These are phyloP conservation scores for Bambusicola thoracicus DNA, from an alignment of 2,113 vertebrate genomes.

Conservation along the genomic window DNA sequence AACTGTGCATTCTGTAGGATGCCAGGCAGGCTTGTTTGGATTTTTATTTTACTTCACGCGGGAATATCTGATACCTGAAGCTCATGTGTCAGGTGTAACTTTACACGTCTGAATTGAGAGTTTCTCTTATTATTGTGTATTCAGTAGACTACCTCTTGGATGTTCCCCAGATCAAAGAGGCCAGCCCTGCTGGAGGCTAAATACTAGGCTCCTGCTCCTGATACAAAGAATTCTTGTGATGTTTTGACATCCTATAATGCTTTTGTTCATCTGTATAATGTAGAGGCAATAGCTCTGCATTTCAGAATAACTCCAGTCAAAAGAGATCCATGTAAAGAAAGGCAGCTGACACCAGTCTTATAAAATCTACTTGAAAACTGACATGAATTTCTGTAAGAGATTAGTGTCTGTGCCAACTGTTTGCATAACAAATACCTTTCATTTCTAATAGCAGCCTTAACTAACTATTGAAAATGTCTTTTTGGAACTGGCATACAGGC, in stretches of 20 bases:
- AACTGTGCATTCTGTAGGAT: not conserved
- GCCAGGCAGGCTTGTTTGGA: not conserved
- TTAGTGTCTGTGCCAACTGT: not conserved
- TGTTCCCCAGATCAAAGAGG: constrained; percentile 51
- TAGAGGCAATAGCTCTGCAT: constrained; percentile 2
- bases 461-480: constrained; percentile 4
- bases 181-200: constrained; percentile 58
- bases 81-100: constrained; percentile 24
- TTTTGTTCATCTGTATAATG: constrained; percentile 58
- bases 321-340: constrained; percentile 41
- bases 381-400: constrained; percentile 36
- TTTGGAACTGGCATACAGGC: not conserved
- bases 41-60: not conserved
- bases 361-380: constrained; percentile 37
- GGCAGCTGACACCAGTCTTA: constrained; percentile 34
- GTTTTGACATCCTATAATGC: constrained; percentile 55
- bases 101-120: constrained; percentile 13
- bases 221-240: constrained; percentile 33
- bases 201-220: constrained; percentile 35
- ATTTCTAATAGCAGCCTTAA: constrained; percentile 27
- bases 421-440: constrained; percentile 45
- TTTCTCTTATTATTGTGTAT: constrained; percentile 27
- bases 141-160: not conserved
- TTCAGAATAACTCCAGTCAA: constrained; percentile 44
- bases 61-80: not conserved